Percentiles rank a stretch among this genome's conserved stretches.
phyloP scores from a whole-genome alignment of 2,797 vertebrate genomes.

The Thripadectes ignobilis region DNA sequence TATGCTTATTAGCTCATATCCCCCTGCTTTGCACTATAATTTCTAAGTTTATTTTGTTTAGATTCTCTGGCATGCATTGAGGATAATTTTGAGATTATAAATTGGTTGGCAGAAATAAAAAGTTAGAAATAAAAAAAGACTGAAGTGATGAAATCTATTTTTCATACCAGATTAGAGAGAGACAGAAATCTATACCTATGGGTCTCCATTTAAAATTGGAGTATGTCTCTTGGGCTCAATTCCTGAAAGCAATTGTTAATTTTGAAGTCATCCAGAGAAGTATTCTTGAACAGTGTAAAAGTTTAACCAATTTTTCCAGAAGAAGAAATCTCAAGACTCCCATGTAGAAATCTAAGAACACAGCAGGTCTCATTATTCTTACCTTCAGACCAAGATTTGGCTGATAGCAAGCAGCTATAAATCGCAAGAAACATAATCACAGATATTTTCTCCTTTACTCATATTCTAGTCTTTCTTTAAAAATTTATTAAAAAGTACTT shows the following conservation, averaged over 20 bases:
- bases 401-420: not conserved
- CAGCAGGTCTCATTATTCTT: not conserved
- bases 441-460: not conserved
- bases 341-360: not conserved
- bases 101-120: not conserved
- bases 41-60: not conserved
- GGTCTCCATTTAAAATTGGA: not conserved
- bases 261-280: not conserved
- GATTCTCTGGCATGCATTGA: not conserved
- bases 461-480: not conserved
- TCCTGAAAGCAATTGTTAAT: not conserved
- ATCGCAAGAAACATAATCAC: not conserved
- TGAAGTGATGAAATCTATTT: not conserved
- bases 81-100: not conserved
- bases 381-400: not conserved
- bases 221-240: not conserved
- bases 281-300: not conserved
- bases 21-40: not conserved
- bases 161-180: not conserved
- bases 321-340: not conserved
- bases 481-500: rapidly evolving
- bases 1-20: not conserved
- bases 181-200: not conserved
- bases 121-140: not conserved
- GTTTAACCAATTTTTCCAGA: not conserved